Evolutionary conservation across 92 coral and sea anemone genomes (phyloP).

Genomic region (Paragorgia papillata): DNA sequence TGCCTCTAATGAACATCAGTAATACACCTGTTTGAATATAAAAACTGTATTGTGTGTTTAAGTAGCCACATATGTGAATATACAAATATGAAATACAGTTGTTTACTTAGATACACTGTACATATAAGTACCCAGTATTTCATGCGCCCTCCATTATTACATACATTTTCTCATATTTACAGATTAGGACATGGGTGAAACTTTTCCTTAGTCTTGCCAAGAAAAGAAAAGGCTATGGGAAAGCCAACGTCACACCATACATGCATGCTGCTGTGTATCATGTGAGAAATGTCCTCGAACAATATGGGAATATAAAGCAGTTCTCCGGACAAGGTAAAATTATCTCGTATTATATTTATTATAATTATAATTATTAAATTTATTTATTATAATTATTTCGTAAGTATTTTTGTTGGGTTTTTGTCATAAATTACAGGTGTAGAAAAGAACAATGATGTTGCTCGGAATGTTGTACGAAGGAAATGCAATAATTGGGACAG

Average conservation of each 20-base stretch:
- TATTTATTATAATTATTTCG: too few relatives aligned
- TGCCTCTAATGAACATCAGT: too few relatives aligned
- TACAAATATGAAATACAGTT: too few relatives aligned
- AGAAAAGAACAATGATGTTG: constrained; percentile 50
- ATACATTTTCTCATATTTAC: too few relatives aligned
- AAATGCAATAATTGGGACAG: constrained; percentile 54
- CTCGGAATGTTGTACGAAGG: constrained; percentile 38
- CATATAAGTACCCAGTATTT: too few relatives aligned
- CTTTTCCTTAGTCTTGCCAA: constrained; percentile 56
- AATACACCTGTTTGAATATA: too few relatives aligned
- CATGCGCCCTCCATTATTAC: too few relatives aligned
- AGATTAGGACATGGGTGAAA: constrained; percentile 57
- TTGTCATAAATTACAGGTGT: constrained; percentile 28
- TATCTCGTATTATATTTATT: neutral
- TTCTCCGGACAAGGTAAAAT: constrained; percentile 72
- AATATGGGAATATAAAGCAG: constrained; percentile 64
- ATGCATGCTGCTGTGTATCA: constrained; percentile 68
- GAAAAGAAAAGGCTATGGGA: constrained; percentile 59
- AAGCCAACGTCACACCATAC: constrained; percentile 63
- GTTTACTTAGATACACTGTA: too few relatives aligned
- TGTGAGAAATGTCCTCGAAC: constrained; percentile 46
- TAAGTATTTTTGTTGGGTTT: neutral
- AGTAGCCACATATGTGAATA: too few relatives aligned
- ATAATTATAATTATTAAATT: neutral
- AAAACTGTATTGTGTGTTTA: too few relatives aligned